Conservation (phyloP, 1,140 invertebrate genomes). For the Telenomus remus region DNA sequence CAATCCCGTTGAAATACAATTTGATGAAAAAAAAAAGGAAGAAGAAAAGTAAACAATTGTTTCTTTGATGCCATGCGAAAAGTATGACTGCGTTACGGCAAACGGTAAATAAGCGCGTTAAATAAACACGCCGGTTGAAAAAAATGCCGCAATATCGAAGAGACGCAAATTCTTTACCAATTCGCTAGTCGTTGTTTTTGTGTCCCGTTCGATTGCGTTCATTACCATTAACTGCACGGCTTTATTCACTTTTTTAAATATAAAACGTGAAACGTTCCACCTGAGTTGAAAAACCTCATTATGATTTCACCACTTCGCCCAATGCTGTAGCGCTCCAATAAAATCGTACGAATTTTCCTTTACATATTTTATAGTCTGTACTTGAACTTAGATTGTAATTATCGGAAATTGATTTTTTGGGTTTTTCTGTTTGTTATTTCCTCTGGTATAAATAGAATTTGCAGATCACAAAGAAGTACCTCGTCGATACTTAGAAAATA, state of each 20-base stretch:
- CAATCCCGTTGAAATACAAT: too few relatives aligned
- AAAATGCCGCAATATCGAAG: constrained; percentile 28
- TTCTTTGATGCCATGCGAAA: background rate
- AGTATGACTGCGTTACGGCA: constrained; percentile 19
- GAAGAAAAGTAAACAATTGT: background rate
- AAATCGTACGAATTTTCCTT: constrained; percentile 1
- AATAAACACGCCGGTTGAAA: constrained; percentile 25
- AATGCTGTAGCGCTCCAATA: constrained; percentile 26
- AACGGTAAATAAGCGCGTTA: constrained; percentile 33
- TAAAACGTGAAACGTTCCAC: constrained; percentile 33
- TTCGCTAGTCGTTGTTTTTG: constrained; percentile 44
- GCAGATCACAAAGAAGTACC: too few relatives aligned
- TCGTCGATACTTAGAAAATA: too few relatives aligned
- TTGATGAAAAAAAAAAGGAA: background rate
- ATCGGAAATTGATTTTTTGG: too few relatives aligned
- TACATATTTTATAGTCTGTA: background rate
- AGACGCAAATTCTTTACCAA: constrained; percentile 34
- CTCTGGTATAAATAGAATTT: too few relatives aligned
- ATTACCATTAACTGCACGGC: constrained; percentile 17
- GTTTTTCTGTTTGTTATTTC: too few relatives aligned
- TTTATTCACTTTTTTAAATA: constrained; percentile 50
- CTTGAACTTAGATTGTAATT: too few relatives aligned
- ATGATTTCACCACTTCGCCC: constrained; percentile 20
- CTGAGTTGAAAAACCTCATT: constrained; percentile 53
- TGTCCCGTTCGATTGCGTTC: constrained; percentile 37